Conservation (phyloP, 1,140 invertebrate species). For the Bombus confusus region DNA sequence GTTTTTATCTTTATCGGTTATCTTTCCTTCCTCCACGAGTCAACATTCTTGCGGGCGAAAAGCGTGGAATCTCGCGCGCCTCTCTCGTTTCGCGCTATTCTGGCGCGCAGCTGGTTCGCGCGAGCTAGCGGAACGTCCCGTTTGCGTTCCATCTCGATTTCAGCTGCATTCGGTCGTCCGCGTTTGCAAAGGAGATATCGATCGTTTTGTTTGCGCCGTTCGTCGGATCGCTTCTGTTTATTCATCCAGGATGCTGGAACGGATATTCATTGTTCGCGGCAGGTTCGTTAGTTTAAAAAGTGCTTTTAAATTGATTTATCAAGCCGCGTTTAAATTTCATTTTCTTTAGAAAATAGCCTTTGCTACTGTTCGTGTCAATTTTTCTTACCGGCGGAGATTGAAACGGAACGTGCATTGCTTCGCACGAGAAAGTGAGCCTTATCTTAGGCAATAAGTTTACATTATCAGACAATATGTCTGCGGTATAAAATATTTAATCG, state of each 20-base stretch:
- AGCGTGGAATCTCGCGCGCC: conserved; percentile 1
- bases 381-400: no score
- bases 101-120: neutral
- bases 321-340: no score
- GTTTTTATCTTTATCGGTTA: neutral
- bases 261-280: neutral
- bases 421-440: no score
- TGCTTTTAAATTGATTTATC: neutral
- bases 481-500: neutral
- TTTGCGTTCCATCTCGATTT: neutral
- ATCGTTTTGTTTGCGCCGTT: neutral
- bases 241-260: neutral
- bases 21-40: conserved; percentile 15
- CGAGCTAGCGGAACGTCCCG: neutral
- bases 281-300: neutral
- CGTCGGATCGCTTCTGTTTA: neutral
- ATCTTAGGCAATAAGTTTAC: neutral
- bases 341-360: no score
- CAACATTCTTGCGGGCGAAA: conserved; percentile 18
- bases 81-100: conserved; percentile 20
- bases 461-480: neutral
- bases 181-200: neutral
- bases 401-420: no score
- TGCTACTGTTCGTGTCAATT: no score
- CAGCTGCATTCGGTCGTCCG: no score